Percentiles rank a stretch among this genome's conserved stretches.
Evolutionary conservation across 2,888 invertebrate species (phyloP).

Genomic region (Orthosia gracilis): DNA sequence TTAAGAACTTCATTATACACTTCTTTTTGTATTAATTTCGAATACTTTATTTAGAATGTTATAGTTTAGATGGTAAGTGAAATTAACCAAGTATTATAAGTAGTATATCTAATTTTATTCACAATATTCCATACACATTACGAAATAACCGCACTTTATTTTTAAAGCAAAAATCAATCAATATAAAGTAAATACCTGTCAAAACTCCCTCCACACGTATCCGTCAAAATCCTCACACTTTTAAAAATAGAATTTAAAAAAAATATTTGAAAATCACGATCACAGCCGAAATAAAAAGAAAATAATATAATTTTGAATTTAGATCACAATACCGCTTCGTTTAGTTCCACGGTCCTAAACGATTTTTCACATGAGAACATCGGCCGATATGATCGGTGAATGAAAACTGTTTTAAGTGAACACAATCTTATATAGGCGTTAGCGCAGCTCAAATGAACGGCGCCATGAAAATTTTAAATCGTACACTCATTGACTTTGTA

Average conservation of each 20-base stretch:
- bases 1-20: background rate
- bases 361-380: conserved; percentile 72
- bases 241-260: conserved; percentile 44
- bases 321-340: conserved; percentile 58
- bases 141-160: conserved; percentile 1
- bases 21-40: background rate
- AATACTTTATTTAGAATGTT: background rate
- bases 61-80: background rate
- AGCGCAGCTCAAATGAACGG: conserved; percentile 56
- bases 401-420: conserved; percentile 66
- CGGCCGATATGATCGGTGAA: conserved; percentile 79
- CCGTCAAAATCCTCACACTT: conserved; percentile 53
- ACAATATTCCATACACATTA: background rate
- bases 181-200: conserved; percentile 67
- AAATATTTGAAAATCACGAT: conserved; percentile 59
- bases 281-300: conserved; percentile 54
- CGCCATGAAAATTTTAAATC: conserved; percentile 66
- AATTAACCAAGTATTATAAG: background rate
- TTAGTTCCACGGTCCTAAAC: conserved; percentile 60
- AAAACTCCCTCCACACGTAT: conserved; percentile 60
- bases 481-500: conserved; percentile 65
- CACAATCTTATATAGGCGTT: conserved; percentile 77
- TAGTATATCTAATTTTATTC: too few relatives aligned
- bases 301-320: conserved; percentile 55
- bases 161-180: conserved; percentile 13